Evolutionary conservation across 2,113 vertebrate genomes (phyloP), one percentile per base, ranked within the genome.

Genomic region (Arizona elegans): DNA sequence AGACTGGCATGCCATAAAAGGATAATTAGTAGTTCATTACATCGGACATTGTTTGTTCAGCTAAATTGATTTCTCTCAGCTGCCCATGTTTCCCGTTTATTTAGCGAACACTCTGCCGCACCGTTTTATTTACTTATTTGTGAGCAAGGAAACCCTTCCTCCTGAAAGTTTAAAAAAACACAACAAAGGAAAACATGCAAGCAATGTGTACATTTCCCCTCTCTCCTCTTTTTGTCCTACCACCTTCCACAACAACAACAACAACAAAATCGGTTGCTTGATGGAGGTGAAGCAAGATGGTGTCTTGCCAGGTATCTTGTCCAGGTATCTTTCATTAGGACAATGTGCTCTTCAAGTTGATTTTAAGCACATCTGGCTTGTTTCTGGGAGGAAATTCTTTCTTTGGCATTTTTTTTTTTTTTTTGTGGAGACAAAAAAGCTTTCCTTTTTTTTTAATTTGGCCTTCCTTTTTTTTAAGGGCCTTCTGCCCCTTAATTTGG

Each of bases 11-110:
- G 98, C 97, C 97, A 98, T 98, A 98, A 98, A 98, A 98, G 98
- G 98, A 98, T 98, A 98, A 98, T 98, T 98, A 98, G 98, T 98
- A 98, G 97, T 98, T 98, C 97, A 98, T 98, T 98, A 98, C 98
- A 98, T 98, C 98, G 97, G 98, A 98, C 98, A 98, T 98, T 98
- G 98, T 98, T 98, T 98, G 98, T 98, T 98, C 97, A 98, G 98
- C 98, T 99, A 98, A 98, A 98, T 98, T 98, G 98, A 98, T 98
- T 98, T 98, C 97, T 98, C 97, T 98, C 98, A 98, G 98, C 97
- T 98, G 98, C 97, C 98, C 97, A 97, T 98, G 98, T 98, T 98
- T 98, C 98, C 97, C 98, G 97, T 98, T 98, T 98, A 98, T 97
- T 98, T 97, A 98, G 97, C 94, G 96, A 98, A 98, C 96, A 96